A percentile compares a stretch with the other conserved stretches of the same genome.
These are phyloP conservation scores for Stegostoma tigrinum DNA, from an alignment of 2,113 vertebrate genomes.

Conservation along the genomic window DNA sequence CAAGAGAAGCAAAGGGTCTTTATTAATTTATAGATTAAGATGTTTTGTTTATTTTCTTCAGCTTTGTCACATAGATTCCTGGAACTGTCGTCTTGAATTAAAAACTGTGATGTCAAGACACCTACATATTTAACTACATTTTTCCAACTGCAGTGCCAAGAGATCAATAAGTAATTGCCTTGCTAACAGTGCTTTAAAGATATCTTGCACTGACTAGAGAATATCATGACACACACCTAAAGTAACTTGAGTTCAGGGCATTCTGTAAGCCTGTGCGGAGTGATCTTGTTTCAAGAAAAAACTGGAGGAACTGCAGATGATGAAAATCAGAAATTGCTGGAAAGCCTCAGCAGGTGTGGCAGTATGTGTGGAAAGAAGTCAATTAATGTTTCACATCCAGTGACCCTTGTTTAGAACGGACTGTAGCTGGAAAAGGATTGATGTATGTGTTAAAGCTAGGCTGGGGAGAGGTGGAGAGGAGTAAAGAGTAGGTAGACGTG, in stretches of 20 bases:
- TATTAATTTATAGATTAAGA: not conserved
- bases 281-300: not conserved
- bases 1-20: constrained; percentile 17
- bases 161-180: not conserved
- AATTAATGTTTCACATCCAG: no score
- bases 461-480: no score
- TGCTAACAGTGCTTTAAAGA: not conserved
- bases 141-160: not conserved
- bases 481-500: no score
- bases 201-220: not conserved
- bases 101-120: not conserved
- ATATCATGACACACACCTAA: not conserved
- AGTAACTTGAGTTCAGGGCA: not conserved
- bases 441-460: no score
- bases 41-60: not conserved
- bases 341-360: no score
- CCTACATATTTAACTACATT: not conserved
- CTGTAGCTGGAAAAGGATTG: no score
- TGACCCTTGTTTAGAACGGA: no score
- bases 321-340: no score
- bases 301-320: no score
- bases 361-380: no score
- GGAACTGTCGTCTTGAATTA: not conserved
- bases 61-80: not conserved
- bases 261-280: not conserved